A percentile compares a stretch with the other conserved stretches of the same genome.
phyloP scores from a whole-genome alignment of 2,797 vertebrate species.

The Chiropotes sagulatus region DNA sequence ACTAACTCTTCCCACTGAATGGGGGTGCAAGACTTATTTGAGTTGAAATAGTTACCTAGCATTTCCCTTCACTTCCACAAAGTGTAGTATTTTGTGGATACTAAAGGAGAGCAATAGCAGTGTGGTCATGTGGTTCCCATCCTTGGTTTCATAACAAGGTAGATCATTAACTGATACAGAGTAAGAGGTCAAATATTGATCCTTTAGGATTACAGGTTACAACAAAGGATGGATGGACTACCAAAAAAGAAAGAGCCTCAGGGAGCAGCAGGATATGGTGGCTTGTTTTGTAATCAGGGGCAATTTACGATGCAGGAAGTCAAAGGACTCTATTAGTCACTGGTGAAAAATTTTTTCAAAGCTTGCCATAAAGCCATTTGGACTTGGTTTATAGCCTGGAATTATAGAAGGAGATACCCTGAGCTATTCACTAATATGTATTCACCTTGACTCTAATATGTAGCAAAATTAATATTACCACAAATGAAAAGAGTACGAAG shows the following conservation, averaged over 20 bases:
- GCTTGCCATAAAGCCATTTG: neutral
- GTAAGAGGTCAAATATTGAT: slow-evolving; percentile 57
- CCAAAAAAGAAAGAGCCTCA: neutral
- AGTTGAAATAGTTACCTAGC: neutral
- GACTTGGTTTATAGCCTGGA: neutral
- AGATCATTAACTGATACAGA: slow-evolving; percentile 19
- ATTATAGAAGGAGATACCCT: neutral
- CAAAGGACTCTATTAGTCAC: neutral
- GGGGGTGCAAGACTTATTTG: neutral
- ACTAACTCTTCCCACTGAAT: neutral
- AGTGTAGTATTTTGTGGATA: neutral
- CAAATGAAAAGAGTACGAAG: neutral
- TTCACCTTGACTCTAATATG: neutral
- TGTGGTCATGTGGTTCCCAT: neutral
- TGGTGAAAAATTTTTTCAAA: neutral
- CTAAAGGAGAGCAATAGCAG: neutral
- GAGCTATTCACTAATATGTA: neutral
- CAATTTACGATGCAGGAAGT: slow-evolving; percentile 47
- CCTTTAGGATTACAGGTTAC: slow-evolving; percentile 2
- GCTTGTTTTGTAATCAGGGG: slow-evolving; percentile 36
- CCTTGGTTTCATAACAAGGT: neutral
- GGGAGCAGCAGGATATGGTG: neutral
- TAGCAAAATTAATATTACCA: neutral
- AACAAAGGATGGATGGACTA: slow-evolving; percentile 37
- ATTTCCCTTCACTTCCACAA: neutral